phyloP scores from a whole-genome alignment of 2,113 vertebrate species.

The Zosterops lateralis region DNA sequence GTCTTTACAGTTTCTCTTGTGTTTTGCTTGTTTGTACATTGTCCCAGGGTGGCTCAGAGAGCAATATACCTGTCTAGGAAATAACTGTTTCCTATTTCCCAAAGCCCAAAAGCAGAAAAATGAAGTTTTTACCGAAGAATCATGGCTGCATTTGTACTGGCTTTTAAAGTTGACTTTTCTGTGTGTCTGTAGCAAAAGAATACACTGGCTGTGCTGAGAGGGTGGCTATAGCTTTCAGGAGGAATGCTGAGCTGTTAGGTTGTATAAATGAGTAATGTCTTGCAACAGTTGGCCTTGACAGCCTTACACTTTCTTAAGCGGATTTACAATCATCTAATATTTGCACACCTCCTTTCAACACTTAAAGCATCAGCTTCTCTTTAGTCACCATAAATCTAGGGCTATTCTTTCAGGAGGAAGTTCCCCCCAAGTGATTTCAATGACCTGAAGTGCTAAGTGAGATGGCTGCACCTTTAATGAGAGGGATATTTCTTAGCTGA shows the following conservation, averaged over 20 bases:
- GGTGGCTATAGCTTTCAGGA: not conserved
- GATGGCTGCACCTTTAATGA: not conserved
- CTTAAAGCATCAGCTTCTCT: not conserved
- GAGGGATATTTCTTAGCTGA: not conserved
- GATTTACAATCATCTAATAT: slow-evolving; percentile 8
- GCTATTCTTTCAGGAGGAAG: not conserved
- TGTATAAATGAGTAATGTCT: not conserved
- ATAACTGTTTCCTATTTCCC: not conserved
- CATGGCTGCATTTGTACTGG: not conserved
- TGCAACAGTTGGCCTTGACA: slow-evolving; percentile 10
- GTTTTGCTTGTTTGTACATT: not conserved
- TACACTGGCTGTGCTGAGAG: not conserved
- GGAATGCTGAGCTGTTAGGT: not conserved
- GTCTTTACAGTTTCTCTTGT: not conserved
- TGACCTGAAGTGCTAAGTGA: not conserved
- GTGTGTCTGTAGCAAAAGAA: not conserved
- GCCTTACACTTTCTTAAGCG: not conserved
- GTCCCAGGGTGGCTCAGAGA: not conserved
- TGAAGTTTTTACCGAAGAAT: not conserved
- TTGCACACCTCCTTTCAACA: slow-evolving; percentile 12
- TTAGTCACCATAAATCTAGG: not conserved
- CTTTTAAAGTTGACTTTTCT: not conserved
- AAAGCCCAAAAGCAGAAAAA: not conserved
- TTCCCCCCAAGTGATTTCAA: not conserved
- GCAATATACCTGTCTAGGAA: not conserved